Evolutionary conservation across 2,797 vertebrate species (phyloP).

Genomic region (Arnoldichthys spilopterus): DNA sequence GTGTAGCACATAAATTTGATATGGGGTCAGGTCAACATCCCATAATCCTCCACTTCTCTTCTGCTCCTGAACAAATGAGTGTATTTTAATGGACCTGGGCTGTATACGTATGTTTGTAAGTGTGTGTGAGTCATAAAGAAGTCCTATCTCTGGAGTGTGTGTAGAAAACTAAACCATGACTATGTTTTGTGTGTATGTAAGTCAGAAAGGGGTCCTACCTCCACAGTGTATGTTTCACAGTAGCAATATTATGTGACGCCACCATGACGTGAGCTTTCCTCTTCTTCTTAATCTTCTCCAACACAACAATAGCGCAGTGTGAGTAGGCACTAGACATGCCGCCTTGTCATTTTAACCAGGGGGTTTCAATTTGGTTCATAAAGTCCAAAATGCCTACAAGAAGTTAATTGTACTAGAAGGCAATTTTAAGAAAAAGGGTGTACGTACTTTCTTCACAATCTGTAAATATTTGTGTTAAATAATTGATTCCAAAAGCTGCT

Average conservation of each 20-base stretch:
- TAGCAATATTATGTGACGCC: constrained; percentile 84
- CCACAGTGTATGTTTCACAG: constrained; percentile 77
- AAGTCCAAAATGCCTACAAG: too few relatives aligned
- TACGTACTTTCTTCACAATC: too few relatives aligned
- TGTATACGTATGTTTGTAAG: background rate
- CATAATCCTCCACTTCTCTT: constrained; percentile 15
- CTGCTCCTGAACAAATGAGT: background rate
- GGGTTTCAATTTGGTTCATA: too few relatives aligned
- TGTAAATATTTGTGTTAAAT: too few relatives aligned
- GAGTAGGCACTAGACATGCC: constrained; percentile 3
- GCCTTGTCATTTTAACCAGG: too few relatives aligned
- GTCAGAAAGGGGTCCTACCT: constrained; percentile 67
- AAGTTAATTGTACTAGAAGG: too few relatives aligned
- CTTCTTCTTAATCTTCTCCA: constrained; percentile 79
- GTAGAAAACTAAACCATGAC: constrained; percentile 41
- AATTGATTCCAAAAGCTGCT: too few relatives aligned
- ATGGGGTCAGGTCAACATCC: constrained; percentile 22
- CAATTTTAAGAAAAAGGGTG: too few relatives aligned
- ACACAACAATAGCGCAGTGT: constrained; percentile 51
- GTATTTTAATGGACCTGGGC: background rate
- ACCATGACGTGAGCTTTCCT: constrained; percentile 80
- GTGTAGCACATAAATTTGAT: background rate
- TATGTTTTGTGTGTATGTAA: constrained; percentile 11
- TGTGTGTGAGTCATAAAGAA: constrained; percentile 2
- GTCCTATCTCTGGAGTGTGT: constrained; percentile 78